Conservation (phyloP, 2,888 invertebrate species). For the Mesorhabditis belari region DNA sequence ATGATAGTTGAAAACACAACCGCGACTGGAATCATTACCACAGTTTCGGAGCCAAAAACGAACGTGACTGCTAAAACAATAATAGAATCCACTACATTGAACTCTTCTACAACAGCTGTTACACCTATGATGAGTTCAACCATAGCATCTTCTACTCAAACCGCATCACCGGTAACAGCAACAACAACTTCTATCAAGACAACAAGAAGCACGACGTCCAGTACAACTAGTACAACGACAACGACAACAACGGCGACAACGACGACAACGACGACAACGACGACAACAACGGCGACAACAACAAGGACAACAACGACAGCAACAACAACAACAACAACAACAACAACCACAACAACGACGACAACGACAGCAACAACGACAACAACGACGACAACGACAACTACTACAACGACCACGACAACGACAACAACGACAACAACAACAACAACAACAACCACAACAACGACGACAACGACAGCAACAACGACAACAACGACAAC, state of each 20-base stretch:
- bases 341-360: neutral
- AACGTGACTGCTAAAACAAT: neutral
- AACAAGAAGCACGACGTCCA: neutral
- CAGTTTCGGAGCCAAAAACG: neutral
- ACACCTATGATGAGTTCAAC: neutral
- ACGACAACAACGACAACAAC: neutral
- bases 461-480: neutral
- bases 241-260: neutral
- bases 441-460: neutral
- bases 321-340: neutral
- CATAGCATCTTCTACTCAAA: neutral
- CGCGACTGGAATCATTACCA: neutral
- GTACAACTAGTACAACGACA: neutral
- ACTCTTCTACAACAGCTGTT: neutral
- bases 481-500: neutral
- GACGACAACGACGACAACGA: neutral
- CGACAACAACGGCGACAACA: neutral
- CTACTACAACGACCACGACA: neutral
- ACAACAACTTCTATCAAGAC: neutral
- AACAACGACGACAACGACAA: neutral
- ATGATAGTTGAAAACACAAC: neutral
- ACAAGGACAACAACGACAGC: neutral
- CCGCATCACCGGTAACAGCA: neutral
- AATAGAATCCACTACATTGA: neutral
- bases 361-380: neutral